phyloP scores from a whole-genome alignment of 2,797 vertebrate genomes.

The Cynopterus sphinx region DNA sequence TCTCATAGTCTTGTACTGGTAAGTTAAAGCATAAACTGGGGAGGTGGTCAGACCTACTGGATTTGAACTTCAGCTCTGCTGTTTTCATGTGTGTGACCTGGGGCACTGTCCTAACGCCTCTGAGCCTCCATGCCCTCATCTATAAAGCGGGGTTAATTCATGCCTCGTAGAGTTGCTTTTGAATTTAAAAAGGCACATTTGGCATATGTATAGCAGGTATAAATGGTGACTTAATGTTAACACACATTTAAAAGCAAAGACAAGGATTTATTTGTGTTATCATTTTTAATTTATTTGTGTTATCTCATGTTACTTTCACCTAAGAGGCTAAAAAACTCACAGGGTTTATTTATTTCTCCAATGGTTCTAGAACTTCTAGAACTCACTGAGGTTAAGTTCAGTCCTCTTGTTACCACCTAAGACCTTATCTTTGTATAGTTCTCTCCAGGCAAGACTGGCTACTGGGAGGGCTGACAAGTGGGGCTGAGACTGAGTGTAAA shows the following conservation, averaged over 20 bases:
- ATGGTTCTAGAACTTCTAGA: not conserved
- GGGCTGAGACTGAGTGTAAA: not conserved
- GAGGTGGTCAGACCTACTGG: not conserved
- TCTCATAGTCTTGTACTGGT: not conserved
- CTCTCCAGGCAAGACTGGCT: not conserved
- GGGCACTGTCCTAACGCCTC: not conserved
- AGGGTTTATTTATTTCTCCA: not conserved
- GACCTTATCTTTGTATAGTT: not conserved
- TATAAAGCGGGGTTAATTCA: not conserved
- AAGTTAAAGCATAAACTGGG: not conserved
- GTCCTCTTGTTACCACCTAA: not conserved
- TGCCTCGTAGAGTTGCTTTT: not conserved
- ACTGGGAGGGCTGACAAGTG: not conserved
- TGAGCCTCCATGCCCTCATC: not conserved
- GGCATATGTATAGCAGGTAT: not conserved
- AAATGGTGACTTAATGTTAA: not conserved
- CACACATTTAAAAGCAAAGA: not conserved
- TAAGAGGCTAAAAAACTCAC: not conserved
- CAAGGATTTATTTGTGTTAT: not conserved
- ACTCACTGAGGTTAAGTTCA: not conserved
- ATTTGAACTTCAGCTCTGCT: not conserved
- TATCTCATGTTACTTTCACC: not conserved
- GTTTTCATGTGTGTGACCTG: not conserved
- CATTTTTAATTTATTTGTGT: not conserved
- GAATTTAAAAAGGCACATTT: not conserved